Evolutionary conservation across 1,140 invertebrate species (phyloP).

Genomic region (Caenorhabditis latens): DNA sequence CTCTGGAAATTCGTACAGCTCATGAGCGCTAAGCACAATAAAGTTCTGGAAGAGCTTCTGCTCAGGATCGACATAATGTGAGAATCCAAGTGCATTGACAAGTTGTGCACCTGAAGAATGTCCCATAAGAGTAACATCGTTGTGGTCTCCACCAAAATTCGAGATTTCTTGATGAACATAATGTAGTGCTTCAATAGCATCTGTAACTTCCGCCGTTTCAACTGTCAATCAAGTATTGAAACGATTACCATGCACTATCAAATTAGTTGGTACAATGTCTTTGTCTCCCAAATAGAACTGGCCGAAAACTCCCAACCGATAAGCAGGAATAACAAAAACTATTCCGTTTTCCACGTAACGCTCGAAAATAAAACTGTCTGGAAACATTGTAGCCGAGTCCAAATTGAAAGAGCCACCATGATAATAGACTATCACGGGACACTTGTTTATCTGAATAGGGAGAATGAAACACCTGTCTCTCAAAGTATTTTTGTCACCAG

Average conservation of each 20-base stretch:
- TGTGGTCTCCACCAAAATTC: background rate
- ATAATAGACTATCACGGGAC: slow-evolving; percentile 59
- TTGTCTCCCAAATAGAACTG: background rate
- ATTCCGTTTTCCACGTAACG: slow-evolving; percentile 1
- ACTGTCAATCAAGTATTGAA: background rate
- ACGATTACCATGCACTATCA: background rate
- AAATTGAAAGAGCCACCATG: slow-evolving; percentile 57
- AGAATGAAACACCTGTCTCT: background rate
- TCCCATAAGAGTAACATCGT: background rate
- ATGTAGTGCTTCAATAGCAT: background rate
- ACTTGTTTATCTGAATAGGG: background rate
- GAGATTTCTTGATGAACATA: background rate
- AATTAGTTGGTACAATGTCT: background rate
- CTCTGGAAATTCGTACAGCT: background rate
- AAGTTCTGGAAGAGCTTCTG: background rate
- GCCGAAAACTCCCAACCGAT: background rate
- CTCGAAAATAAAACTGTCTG: slow-evolving; percentile 36
- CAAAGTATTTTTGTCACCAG: background rate
- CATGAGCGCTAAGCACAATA: background rate
- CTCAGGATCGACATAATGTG: background rate
- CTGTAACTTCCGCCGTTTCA: background rate
- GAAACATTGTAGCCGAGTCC: slow-evolving; percentile 56
- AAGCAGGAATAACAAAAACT: background rate
- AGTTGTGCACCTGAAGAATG: background rate
- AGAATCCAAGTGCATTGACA: background rate